A percentile compares a stretch with the other conserved stretches of the same genome.
These are phyloP conservation scores for Lycocerus yunnanus DNA, from an alignment of 2,888 invertebrate species.

Conservation along the genomic window DNA sequence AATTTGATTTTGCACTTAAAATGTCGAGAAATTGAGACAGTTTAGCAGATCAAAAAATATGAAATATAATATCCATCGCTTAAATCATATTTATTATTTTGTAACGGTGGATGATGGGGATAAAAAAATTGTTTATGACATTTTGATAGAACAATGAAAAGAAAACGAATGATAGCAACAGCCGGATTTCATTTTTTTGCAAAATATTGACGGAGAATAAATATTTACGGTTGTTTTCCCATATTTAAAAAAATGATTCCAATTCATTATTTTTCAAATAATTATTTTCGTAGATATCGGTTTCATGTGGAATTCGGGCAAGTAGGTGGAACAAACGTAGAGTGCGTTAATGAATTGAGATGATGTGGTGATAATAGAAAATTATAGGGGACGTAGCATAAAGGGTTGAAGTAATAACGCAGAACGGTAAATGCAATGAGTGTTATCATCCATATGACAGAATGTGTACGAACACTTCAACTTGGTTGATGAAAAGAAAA, in stretches of 20 bases:
- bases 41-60: background rate
- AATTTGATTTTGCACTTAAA: background rate
- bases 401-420: background rate
- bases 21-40: background rate
- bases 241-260: background rate
- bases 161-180: background rate
- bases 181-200: background rate
- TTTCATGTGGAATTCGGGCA: background rate
- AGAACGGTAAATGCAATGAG: background rate
- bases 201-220: background rate
- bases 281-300: background rate
- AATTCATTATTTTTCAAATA: too few relatives aligned
- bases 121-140: background rate
- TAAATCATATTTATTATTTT: background rate
- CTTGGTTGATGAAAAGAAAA: background rate
- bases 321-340: background rate
- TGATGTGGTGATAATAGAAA: background rate
- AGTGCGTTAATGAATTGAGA: background rate
- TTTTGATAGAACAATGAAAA: background rate
- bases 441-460: background rate
- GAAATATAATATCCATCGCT: background rate
- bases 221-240: background rate
- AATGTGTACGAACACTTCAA: background rate
- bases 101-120: background rate
- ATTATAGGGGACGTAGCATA: background rate